These are phyloP conservation scores for Lepetodrilus schrolli DNA, from an alignment of 2,888 invertebrate genomes.

Conservation along the genomic window DNA sequence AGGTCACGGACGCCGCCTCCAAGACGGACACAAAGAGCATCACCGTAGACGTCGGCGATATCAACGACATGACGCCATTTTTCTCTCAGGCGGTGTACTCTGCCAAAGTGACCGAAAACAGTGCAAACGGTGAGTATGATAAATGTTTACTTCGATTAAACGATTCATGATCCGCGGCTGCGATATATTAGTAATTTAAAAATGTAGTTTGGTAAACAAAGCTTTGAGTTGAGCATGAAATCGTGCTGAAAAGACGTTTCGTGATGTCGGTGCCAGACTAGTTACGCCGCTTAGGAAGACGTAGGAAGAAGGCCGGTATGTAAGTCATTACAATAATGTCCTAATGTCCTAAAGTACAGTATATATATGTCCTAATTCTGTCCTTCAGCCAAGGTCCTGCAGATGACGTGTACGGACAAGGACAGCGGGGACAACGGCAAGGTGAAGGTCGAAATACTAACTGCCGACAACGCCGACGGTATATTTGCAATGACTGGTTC, in stretches of 20 bases:
- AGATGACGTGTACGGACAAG: neutral
- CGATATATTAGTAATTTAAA: too few species aligned
- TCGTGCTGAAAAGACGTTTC: too few species aligned
- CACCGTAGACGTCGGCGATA: neutral
- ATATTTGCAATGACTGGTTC: neutral
- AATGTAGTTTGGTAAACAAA: too few species aligned
- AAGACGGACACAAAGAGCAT: slow-evolving; percentile 2
- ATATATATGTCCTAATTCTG: too few species aligned
- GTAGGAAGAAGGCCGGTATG: too few species aligned
- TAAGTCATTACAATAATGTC: too few species aligned
- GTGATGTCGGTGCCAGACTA: too few species aligned
- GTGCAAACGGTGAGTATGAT: neutral
- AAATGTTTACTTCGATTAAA: too few species aligned
- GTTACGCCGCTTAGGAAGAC: too few species aligned
- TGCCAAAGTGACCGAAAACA: neutral
- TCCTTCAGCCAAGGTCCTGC: neutral
- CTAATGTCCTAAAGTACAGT: too few species aligned
- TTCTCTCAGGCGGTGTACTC: neutral
- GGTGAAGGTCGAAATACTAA: neutral
- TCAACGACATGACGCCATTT: slow-evolving; percentile 11
- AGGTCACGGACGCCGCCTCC: neutral
- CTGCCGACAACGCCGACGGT: neutral
- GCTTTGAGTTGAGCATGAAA: too few species aligned
- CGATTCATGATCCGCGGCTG: too few species aligned
- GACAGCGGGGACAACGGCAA: neutral